Evolutionary conservation across 2,797 vertebrate species (phyloP).

Genomic region (Centropyge bicolor): DNA sequence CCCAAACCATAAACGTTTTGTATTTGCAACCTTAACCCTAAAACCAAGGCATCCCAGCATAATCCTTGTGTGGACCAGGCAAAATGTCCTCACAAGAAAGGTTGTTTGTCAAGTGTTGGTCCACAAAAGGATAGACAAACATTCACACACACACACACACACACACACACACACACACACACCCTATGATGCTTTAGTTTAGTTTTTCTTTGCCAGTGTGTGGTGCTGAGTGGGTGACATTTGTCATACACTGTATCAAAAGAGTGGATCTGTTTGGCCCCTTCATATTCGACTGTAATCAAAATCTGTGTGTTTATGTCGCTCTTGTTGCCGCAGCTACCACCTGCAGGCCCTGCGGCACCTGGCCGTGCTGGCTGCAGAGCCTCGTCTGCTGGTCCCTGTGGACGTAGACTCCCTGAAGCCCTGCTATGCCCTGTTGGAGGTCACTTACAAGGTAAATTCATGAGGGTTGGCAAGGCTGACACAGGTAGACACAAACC

Average conservation of each 20-base stretch:
- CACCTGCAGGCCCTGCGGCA: slow-evolving; percentile 97
- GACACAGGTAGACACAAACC: neutral
- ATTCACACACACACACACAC: neutral
- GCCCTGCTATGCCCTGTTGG: slow-evolving; percentile 95
- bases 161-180: slow-evolving; percentile 8
- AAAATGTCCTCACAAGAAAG: no score
- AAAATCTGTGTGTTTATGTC: slow-evolving; percentile 2
- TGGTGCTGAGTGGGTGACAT: no score
- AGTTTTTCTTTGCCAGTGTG: neutral
- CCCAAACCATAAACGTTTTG: no score
- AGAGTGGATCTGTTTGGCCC: neutral
- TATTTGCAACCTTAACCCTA: no score
- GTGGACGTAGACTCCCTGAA: slow-evolving; percentile 95
- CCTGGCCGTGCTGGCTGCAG: slow-evolving; percentile 93
- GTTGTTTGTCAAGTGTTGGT: no score
- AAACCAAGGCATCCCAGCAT: no score
- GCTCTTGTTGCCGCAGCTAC: slow-evolving; percentile 84
- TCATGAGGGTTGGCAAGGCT: neutral
- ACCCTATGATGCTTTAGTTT: neutral
- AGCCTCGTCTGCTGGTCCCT: slow-evolving; percentile 94
- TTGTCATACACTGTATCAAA: neutral
- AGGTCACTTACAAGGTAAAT: slow-evolving; percentile 95
- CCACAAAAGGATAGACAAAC: no score
- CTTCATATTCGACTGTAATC: neutral
- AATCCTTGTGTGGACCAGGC: no score